Base-by-base conservation (phyloP, 2,113 vertebrate genomes). In the Prinia subflava region DNA sequence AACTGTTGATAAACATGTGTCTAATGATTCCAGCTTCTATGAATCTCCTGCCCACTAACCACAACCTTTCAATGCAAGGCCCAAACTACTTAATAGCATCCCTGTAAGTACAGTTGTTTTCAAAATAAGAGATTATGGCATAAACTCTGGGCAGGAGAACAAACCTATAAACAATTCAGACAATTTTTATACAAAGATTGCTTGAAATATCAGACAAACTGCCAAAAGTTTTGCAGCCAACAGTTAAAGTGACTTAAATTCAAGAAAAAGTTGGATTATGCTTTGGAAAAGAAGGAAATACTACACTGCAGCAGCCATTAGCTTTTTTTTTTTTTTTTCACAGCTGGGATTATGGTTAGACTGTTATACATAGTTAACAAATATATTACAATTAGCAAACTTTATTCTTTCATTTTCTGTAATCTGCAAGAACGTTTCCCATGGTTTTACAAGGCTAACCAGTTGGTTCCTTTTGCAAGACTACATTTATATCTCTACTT, bases 81-180 rank as follows among this genome's bases (percentile, higher is more conserved):
- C 53, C 52, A 62, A 79, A 77, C 41, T 80, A 55, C 49, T 83
- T 87, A 68, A 92, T 24, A 80, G 39, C n/a, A 90, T 65, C 84
- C 46, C 49, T 65, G 46, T 83, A 91, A 89, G 31, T n/a, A 73
- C 41, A 89, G 63, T 89, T 93, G 76, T 76, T 94, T 95, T 93
- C 93, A 95, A 96, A 95, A 95, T 78, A 95, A 91, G 60, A 90
- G 75, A 95, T 74, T 62, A 69, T 71, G 78, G 63, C 89, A 95
- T 87, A 91, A 93, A 90, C 70, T 93, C 83, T 78, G 83, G 94
- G 94, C 95, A 95, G 63, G 31, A 96, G 39, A 31, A 97, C 95
- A 97, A 96, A 69, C 31, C 83, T 95, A 85, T 95, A 96, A 97
- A 97, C 89, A 97, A 94, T 85, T 92, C 85, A 96, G 87, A 87